phyloP scores from a whole-genome alignment of 2,888 invertebrate genomes.

The Cheilosia scutellata region DNA sequence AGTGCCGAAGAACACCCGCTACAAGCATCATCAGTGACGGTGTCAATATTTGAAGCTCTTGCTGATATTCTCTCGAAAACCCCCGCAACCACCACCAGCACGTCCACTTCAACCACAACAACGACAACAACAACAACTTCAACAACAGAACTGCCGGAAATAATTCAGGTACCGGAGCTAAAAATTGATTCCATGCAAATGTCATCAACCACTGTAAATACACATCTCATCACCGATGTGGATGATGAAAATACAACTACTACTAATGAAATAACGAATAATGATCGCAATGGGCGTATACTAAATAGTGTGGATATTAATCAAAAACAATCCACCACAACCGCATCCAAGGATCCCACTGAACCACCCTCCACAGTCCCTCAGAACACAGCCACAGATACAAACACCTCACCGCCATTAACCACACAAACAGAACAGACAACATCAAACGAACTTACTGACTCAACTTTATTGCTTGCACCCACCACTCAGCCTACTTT shows the following conservation, averaged over 20 bases:
- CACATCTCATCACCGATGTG: constrained; percentile 70
- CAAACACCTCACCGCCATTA: constrained; percentile 51
- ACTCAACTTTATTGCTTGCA: constrained; percentile 41
- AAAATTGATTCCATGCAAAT: constrained; percentile 54
- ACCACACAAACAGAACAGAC: constrained; percentile 57
- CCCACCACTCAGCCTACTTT: constrained; percentile 58
- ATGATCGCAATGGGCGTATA: constrained; percentile 69
- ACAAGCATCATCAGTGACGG: constrained; percentile 80
- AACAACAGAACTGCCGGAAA: constrained; percentile 77
- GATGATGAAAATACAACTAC: constrained; percentile 76
- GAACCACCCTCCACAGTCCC: constrained; percentile 54
- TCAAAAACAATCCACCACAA: constrained; percentile 43
- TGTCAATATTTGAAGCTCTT: constrained; percentile 87
- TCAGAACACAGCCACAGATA: constrained; percentile 44
- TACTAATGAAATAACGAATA: constrained; percentile 77
- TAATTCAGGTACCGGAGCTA: constrained; percentile 77
- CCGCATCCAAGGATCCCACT: constrained; percentile 7
- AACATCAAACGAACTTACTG: constrained; percentile 44
- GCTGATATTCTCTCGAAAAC: constrained; percentile 85
- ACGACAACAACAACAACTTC: constrained; percentile 77
- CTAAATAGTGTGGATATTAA: constrained; percentile 72
- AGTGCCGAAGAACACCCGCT: constrained; percentile 80
- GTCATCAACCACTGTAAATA: constrained; percentile 76
- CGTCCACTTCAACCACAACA: constrained; percentile 76
- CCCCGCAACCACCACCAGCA: constrained; percentile 76